A percentile compares a stretch with the other conserved stretches of the same genome.
These are phyloP conservation scores for Microctenopoma lineatum DNA, from an alignment of 2,797 vertebrate species.

Conservation along the genomic window DNA sequence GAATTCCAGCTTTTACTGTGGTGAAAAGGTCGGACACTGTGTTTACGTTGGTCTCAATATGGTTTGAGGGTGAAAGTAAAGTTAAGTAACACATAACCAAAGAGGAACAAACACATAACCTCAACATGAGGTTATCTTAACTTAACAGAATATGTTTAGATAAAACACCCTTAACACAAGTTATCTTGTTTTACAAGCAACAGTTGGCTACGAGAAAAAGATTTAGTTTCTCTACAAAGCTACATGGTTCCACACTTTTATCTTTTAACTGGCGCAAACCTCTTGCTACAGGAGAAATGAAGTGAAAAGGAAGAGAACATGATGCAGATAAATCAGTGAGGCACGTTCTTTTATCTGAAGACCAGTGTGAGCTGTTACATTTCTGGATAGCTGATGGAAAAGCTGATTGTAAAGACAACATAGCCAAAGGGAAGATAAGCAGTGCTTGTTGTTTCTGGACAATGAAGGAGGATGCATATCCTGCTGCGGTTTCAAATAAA, in stretches of 20 bases:
- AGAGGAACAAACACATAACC: no score
- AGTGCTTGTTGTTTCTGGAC: slow-evolving; percentile 3
- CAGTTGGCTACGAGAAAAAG: no score
- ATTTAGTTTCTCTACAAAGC: no score
- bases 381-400: background rate
- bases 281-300: background rate
- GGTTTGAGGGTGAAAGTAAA: no score
- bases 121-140: no score
- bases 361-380: background rate
- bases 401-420: slow-evolving; percentile 4
- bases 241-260: background rate
- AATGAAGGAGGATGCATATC: background rate
- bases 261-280: background rate
- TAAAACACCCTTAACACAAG: no score
- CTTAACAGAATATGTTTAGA: no score
- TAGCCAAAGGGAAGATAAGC: background rate
- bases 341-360: background rate
- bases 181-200: no score
- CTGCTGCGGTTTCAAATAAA: background rate
- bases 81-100: no score
- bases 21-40: no score
- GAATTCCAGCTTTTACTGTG: no score
- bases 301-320: background rate
- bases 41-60: no score
- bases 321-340: background rate